These are phyloP conservation scores for Serripes groenlandicus DNA, from an alignment of 2,888 invertebrate species.

Conservation along the genomic window DNA sequence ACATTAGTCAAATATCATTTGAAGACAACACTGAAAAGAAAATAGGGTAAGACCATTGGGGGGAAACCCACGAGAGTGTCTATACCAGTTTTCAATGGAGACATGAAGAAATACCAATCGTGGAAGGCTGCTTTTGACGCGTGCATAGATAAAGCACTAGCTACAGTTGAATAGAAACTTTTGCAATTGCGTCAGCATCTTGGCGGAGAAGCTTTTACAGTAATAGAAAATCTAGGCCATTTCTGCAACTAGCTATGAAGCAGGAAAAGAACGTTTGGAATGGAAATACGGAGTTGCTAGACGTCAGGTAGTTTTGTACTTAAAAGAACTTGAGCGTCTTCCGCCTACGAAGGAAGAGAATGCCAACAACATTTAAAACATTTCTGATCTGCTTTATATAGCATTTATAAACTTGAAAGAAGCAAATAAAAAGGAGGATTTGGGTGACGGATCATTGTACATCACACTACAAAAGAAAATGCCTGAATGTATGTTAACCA, in stretches of 20 bases:
- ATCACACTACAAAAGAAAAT: conserved; percentile 10
- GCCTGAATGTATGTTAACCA: conserved; percentile 39
- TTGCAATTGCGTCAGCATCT: conserved; percentile 1
- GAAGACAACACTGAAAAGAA: background rate
- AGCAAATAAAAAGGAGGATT: background rate
- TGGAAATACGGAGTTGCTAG: background rate
- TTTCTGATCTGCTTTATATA: background rate
- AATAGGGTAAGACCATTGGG: background rate
- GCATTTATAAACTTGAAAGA: conserved; percentile 13
- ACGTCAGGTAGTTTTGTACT: background rate
- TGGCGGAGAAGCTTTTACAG: background rate
- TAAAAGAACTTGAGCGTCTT: background rate
- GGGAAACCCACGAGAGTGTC: conserved; percentile 3
- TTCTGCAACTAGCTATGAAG: conserved; percentile 10
- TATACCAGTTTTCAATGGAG: background rate
- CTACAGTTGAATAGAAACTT: conserved; percentile 4
- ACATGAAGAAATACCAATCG: background rate
- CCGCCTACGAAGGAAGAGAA: conserved; percentile 5
- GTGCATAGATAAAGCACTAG: background rate
- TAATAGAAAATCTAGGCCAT: background rate
- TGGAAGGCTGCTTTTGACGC: conserved; percentile 12
- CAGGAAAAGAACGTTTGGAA: background rate
- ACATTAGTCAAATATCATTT: no score
- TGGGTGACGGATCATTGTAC: conserved; percentile 2
- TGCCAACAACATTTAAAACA: background rate